Conservation (phyloP, 1,140 invertebrate species). For the Drosophila gunungcola region DNA sequence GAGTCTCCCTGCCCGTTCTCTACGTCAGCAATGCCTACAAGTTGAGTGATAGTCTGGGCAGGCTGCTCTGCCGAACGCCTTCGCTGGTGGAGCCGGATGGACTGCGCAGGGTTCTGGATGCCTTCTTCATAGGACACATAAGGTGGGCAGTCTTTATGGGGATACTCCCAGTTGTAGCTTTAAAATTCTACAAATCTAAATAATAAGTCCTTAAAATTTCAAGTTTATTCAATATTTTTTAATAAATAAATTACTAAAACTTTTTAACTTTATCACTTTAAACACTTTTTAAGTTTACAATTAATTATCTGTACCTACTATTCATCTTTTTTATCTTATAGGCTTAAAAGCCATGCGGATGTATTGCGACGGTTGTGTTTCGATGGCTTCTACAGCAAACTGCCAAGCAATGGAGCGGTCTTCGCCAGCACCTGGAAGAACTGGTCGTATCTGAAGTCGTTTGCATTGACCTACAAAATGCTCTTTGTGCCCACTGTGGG, state of each 20-base stretch:
- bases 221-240: no score
- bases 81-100: conserved; percentile 82
- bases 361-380: conserved; percentile 86
- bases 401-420: conserved; percentile 87
- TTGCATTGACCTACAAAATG: conserved; percentile 86
- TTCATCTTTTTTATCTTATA: conserved; percentile 12
- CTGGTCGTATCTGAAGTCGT: conserved; percentile 87
- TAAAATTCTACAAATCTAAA: no score
- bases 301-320: no score
- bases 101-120: conserved; percentile 86
- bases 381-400: conserved; percentile 88
- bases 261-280: no score
- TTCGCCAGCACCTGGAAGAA: conserved; percentile 88
- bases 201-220: no score
- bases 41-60: conserved; percentile 86
- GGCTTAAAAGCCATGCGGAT: conserved; percentile 81
- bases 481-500: conserved; percentile 87
- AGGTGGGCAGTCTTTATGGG: conserved; percentile 63
- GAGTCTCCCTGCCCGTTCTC: conserved; percentile 85
- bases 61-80: conserved; percentile 84
- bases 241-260: no score
- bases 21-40: conserved; percentile 87
- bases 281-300: no score
- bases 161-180: no score
- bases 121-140: conserved; percentile 86